Evolutionary conservation across 2,888 invertebrate species (phyloP), one percentile per base, ranked within the genome.

Genomic region (Asteroscopus sphinx): DNA sequence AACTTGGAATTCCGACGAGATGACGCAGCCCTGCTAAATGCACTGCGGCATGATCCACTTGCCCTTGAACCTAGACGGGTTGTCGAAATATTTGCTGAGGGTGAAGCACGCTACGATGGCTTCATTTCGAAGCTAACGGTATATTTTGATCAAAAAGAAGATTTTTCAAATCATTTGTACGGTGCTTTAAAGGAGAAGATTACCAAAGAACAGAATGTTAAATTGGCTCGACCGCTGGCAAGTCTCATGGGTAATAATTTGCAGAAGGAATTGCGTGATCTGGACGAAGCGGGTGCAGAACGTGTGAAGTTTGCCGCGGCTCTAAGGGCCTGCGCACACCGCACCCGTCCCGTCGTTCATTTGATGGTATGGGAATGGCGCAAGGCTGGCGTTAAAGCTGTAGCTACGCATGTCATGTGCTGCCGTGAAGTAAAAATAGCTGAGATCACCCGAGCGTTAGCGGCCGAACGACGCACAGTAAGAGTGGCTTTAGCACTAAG

Each of bases 1-100:
- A 83, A 84, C n/a, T 85, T 89, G 42, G 56, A 66, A 3, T 55
- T 88, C 0, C 70, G 74, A 0, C 78, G 80, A 35, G 80, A 80
- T 12, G 79, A 86, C 35, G 82, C 72, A 1, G 86, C 90, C 0
- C 87, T 86, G 36, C 1, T 87, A 0, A 92, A 92, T 57, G 88
- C 80, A 0, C 60, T 92, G 9, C 85, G 82, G 16, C 90, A 91
- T 37, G 82, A 89, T 13, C 57, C 73, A 1, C 45, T 55, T 3
- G 60, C 85, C 1, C 69, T 90, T 0, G 55, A 71, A 6, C 35
- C 61, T 2, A 77, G 80, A 0, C 65, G 73, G 9, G 60, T 77
- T 12, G 71, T 83, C 6, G 54, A 80, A 3, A 36, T 67, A 30
- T 26, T 84, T 6, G 44, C 74, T 2, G 35, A 48, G 0, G 21